Evolutionary conservation across 92 coral and sea anemone species (phyloP).

Genomic region (Parazoanthus atlanticus): DNA sequence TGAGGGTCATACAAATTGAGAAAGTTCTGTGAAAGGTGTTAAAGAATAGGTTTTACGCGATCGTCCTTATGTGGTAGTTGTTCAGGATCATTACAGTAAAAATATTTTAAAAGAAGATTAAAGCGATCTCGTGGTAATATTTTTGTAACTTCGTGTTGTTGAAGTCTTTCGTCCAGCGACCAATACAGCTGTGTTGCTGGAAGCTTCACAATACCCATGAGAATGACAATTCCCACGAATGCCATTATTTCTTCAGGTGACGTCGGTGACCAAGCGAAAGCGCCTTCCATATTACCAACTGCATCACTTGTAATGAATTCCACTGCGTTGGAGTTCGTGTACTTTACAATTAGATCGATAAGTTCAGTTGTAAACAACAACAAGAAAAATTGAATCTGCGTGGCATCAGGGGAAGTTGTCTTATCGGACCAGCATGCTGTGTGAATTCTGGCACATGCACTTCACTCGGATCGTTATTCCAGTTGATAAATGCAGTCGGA

Average conservation of each 20-base stretch:
- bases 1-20: neutral
- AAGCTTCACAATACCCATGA: too few relatives aligned
- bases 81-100: neutral
- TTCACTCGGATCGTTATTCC: constrained; percentile 21
- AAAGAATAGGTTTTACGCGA: neutral
- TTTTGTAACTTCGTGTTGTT: neutral
- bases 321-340: constrained; percentile 22
- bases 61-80: neutral
- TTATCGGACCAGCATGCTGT: constrained; percentile 24
- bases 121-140: neutral
- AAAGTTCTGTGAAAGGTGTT: neutral
- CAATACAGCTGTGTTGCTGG: neutral
- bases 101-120: neutral
- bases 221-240: constrained; percentile 6
- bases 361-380: constrained; percentile 26
- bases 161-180: neutral
- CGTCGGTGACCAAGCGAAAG: neutral
- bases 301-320: constrained; percentile 12
- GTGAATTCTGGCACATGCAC: constrained; percentile 25
- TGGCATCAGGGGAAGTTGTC: constrained; percentile 29
- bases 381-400: constrained; percentile 26
- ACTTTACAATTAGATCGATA: neutral
- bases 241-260: neutral
- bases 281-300: constrained; percentile 18
- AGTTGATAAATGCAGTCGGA: constrained; percentile 10